phyloP scores from a whole-genome alignment of 2,797 vertebrate genomes.

The Sebastes taczanowskii region DNA sequence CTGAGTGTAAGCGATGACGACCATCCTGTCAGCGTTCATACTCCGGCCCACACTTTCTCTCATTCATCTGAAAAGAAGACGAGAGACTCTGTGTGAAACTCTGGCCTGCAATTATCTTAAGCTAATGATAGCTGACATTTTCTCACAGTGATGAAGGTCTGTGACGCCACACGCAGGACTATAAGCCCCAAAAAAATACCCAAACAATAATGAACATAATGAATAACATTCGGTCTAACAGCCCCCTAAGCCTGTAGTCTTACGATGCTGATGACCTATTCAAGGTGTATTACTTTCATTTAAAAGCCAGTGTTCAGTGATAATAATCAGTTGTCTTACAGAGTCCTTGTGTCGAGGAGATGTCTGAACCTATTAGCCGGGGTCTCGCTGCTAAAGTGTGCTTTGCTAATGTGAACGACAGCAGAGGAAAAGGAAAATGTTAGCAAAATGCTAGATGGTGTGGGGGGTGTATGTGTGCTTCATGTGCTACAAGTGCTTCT shows the following conservation, averaged over 20 bases:
- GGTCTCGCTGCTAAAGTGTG: constrained; percentile 4
- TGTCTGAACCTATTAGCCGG: constrained; percentile 55
- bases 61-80: constrained; percentile 36
- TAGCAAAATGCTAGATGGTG: constrained; percentile 12
- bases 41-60: constrained; percentile 20
- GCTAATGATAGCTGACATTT: constrained; percentile 68
- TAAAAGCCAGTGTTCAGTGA: constrained; percentile 50
- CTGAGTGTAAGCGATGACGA: constrained; percentile 42
- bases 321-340: constrained; percentile 43
- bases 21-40: constrained; percentile 24
- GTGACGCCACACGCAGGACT: constrained; percentile 19
- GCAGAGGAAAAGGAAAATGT: constrained; percentile 28
- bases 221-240: constrained; percentile 48
- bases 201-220: constrained; percentile 36
- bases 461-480: not conserved
- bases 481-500: constrained; percentile 16
- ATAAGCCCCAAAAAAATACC: not conserved
- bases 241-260: constrained; percentile 17
- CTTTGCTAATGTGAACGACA: constrained; percentile 52
- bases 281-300: constrained; percentile 71
- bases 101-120: constrained; percentile 11
- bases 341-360: constrained; percentile 20
- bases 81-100: constrained; percentile 24
- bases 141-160: constrained; percentile 54
- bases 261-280: constrained; percentile 71